Base-by-base conservation (phyloP, 1,140 invertebrate genomes). In the Limonius californicus region DNA sequence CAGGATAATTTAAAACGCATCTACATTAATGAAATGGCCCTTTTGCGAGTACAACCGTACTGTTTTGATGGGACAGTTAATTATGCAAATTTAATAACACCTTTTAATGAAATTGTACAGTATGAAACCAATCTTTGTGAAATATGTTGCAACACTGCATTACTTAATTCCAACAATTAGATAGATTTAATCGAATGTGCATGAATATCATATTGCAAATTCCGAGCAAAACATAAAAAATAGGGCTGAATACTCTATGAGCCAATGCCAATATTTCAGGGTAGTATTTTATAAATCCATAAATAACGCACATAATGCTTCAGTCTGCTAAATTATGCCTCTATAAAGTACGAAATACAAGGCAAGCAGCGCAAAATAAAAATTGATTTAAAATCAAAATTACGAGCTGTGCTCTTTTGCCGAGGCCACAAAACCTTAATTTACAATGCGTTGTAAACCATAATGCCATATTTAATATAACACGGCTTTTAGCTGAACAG, bases 361-460 rank as follows among this genome's bases (percentile, higher is more conserved):
- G 55, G 56, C 56, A 32, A 59, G 35, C 15, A 42, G 21, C 15
- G 18, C 30, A 57, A 59, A 59, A 59, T 59, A 63, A 63, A 63
- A 63, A 63, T 63, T 63, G 62, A 63, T 63, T 63, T 57, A 54
- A 50, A 58, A 35, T 55, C 56, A 45, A 63, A 63, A 63, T 63
- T 63, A 63, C 57, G 62, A 54, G 45, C 50, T 43, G 32, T 42
- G 57, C 62, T 58, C 47, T 54, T 59, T 59, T 30, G 32, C 45
- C 56, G 54, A 39, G 35, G 35, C 57, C 53, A 54, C 50, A 63
- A 59, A 59, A 56, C 57, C 35, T 45, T 57, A 59, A 63, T 59
- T 63, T 63, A 30, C 62, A 30, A 42, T 53, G 62, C 42, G 39
- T 16, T 35, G 32, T 55, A 62, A 35, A 62, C 35, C 35, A 39